These are phyloP conservation scores for Scytalopus superciliaris DNA, from an alignment of 2,113 vertebrate species.

Conservation along the genomic window DNA sequence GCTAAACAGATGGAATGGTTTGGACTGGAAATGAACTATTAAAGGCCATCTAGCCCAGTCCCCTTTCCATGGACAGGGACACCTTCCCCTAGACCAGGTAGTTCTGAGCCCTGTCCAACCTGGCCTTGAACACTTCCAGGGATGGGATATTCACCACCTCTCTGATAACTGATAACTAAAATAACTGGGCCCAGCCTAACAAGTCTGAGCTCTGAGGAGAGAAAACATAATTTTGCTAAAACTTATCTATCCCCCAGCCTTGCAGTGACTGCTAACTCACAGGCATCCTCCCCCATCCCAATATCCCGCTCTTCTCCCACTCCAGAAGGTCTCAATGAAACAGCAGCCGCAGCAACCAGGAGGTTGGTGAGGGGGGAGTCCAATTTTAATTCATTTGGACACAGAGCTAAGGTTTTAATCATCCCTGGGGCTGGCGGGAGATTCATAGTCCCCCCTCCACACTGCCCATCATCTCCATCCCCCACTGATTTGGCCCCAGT, in stretches of 20 bases:
- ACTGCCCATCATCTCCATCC: not conserved
- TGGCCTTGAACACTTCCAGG: not conserved
- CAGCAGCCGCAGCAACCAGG: not conserved
- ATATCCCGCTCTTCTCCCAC: rapidly evolving
- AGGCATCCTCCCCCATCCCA: not conserved
- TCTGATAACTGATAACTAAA: not conserved
- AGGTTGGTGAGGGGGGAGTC: not conserved
- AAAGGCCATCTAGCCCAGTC: not conserved
- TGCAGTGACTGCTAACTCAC: not conserved
- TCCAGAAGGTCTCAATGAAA: not conserved
- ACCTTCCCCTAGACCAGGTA: not conserved
- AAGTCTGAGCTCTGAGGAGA: not conserved
- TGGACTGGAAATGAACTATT: not conserved
- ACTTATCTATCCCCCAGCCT: not conserved
- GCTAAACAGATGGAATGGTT: not conserved
- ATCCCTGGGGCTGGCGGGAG: rapidly evolving
- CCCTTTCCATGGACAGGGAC: not conserved
- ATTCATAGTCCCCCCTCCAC: not conserved
- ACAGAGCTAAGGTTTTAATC: not conserved
- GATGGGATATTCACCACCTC: not conserved
- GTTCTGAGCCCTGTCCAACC: not conserved
- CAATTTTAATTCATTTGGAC: not conserved
- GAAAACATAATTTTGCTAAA: not conserved
- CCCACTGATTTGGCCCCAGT: not conserved
- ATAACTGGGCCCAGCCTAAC: not conserved